Conservation (phyloP, 37 sponge, comb jelly and placozoan species). For the Eunapius fragilis region DNA sequence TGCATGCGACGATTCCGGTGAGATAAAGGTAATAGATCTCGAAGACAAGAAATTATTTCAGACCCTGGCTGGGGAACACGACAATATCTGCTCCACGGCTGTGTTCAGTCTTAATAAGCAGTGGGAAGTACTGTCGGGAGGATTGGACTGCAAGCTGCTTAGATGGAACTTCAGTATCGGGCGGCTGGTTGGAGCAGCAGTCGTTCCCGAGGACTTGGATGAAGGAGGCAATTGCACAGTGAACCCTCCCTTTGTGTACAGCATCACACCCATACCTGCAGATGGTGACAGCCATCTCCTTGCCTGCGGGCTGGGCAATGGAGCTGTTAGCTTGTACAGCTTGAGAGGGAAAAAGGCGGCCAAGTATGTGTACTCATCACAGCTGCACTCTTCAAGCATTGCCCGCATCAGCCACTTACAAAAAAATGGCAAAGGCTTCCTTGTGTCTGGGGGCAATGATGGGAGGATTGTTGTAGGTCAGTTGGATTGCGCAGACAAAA, state of each 20-base stretch:
- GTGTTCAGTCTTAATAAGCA: conserved; percentile 41
- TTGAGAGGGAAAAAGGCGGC: neutral
- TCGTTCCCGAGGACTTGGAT: neutral
- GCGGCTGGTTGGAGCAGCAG: conserved; percentile 7
- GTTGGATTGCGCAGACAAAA: conserved; percentile 1
- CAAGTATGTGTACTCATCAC: neutral
- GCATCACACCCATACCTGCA: neutral
- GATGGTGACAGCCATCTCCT: neutral
- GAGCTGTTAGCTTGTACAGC: conserved; percentile 43
- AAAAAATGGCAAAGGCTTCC: neutral
- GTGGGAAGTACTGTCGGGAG: conserved; percentile 65
- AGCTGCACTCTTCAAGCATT: conserved; percentile 5
- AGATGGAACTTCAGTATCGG: conserved; percentile 65
- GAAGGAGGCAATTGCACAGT: conserved; percentile 6
- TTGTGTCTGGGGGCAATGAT: conserved; percentile 78
- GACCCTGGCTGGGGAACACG: conserved; percentile 38
- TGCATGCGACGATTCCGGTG: conserved; percentile 75
- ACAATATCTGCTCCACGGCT: conserved; percentile 69
- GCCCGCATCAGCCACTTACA: neutral
- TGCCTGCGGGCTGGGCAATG: conserved; percentile 64
- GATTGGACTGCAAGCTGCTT: conserved; percentile 50
- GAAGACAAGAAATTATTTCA: conserved; percentile 23
- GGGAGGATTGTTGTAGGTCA: conserved; percentile 23
- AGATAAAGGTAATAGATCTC: conserved; percentile 56
- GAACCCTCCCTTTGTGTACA: conserved; percentile 82